Percentiles rank a stretch among this genome's conserved stretches.
These are phyloP conservation scores for Malurus leucopterus DNA, from an alignment of 2,797 vertebrate species.

Conservation along the genomic window DNA sequence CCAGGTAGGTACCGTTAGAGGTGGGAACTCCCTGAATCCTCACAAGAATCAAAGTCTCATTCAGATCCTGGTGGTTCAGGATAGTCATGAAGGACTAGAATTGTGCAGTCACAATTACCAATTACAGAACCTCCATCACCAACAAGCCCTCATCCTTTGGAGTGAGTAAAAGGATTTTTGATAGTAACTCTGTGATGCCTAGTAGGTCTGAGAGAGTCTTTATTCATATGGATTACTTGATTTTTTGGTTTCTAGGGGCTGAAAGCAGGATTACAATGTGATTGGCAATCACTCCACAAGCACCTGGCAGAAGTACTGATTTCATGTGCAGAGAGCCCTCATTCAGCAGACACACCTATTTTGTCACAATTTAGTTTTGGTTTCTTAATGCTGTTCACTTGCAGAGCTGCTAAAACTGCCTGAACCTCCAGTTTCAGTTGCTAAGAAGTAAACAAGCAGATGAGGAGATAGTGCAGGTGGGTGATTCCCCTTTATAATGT, in stretches of 20 bases:
- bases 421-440: not conserved
- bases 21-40: not conserved
- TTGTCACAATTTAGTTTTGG: not conserved
- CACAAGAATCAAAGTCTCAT: not conserved
- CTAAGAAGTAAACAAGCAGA: not conserved
- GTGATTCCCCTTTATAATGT: not conserved
- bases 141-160: not conserved
- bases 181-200: not conserved
- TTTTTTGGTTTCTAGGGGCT: not conserved
- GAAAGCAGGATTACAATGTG: not conserved
- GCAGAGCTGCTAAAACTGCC: not conserved
- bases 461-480: rapidly evolving
- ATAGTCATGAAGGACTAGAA: not conserved
- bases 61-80: not conserved
- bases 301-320: not conserved
- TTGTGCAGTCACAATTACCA: not conserved
- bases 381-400: not conserved
- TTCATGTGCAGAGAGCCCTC: not conserved
- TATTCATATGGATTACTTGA: not conserved
- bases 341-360: not conserved
- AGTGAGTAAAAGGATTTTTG: not conserved
- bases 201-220: not conserved
- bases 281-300: not conserved
- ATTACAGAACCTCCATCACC: not conserved
- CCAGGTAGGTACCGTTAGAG: not conserved